These are phyloP conservation scores for Chrysochloris asiatica DNA, from an alignment of 2,113 vertebrate genomes.

Conservation along the genomic window DNA sequence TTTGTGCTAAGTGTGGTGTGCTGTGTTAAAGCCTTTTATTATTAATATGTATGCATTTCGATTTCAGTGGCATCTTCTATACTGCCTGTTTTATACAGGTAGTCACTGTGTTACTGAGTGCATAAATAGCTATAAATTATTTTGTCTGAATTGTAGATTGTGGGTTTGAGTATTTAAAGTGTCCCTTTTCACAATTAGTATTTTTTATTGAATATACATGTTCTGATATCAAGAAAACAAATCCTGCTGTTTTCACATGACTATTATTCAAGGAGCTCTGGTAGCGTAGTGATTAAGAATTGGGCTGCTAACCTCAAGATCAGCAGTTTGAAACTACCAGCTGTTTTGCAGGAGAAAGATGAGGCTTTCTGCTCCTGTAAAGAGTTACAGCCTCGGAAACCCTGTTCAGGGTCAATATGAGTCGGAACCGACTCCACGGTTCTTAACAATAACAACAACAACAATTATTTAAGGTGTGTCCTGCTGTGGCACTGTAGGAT, in stretches of 20 bases:
- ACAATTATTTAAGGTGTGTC: too few species aligned
- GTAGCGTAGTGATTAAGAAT: too few species aligned
- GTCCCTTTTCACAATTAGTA: not conserved
- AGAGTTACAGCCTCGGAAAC: too few species aligned
- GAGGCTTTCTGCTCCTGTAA: too few species aligned
- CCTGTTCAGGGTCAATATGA: too few species aligned
- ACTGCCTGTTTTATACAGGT: not conserved
- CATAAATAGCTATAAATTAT: not conserved
- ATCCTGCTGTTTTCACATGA: not conserved
- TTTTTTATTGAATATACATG: not conserved
- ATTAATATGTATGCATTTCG: not conserved
- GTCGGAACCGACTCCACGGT: too few species aligned
- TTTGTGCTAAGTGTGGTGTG: not conserved
- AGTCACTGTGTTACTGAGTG: not conserved
- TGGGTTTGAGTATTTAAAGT: not conserved
- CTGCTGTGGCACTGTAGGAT: too few species aligned
- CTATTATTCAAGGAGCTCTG: not conserved
- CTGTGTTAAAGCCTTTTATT: not conserved
- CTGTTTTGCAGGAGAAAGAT: too few species aligned
- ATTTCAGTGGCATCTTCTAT: not conserved
- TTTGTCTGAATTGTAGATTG: not conserved
- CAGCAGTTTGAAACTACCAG: too few species aligned
- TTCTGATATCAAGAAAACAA: not conserved
- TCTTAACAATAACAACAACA: too few species aligned
- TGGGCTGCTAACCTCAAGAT: too few species aligned